phyloP scores from a whole-genome alignment of 2,113 vertebrate species.

The Tapirus terrestris region DNA sequence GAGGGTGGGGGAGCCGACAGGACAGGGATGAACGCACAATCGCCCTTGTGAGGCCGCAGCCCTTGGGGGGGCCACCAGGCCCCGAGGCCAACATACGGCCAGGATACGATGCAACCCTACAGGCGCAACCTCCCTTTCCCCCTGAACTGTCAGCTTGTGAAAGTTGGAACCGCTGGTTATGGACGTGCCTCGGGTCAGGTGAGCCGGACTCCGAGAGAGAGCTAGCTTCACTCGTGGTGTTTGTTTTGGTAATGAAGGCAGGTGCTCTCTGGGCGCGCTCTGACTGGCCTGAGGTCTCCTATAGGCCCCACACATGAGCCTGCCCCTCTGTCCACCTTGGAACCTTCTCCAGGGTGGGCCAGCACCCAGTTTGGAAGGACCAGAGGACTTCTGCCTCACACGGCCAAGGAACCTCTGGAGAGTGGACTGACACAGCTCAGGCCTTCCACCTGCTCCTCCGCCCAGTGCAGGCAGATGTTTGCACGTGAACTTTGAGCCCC shows the following conservation, averaged over 20 bases:
- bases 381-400: not conserved
- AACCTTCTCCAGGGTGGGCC: not conserved
- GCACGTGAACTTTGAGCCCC: constrained; percentile 37
- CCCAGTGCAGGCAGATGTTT: not conserved
- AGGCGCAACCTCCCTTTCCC: constrained; percentile 77
- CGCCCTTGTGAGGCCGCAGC: constrained; percentile 53
- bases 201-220: not conserved
- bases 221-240: not conserved
- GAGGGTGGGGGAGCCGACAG: not conserved
- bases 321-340: not conserved
- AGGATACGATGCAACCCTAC: constrained; percentile 66
- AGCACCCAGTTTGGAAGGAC: not conserved
- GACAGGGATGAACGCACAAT: constrained; percentile 74
- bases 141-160: constrained; percentile 77
- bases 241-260: constrained; percentile 71
- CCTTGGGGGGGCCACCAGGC: not conserved
- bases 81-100: constrained; percentile 37
- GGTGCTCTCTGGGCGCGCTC: rapidly evolving
- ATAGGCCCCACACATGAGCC: not conserved
- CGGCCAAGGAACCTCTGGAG: not conserved
- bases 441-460: not conserved
- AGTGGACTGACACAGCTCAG: not conserved
- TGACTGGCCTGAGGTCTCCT: not conserved
- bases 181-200: constrained; percentile 72
- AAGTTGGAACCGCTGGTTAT: constrained; percentile 75